These are phyloP conservation scores for Pantherophis vulpinus DNA, from an alignment of 2,797 vertebrate species.

Conservation along the genomic window DNA sequence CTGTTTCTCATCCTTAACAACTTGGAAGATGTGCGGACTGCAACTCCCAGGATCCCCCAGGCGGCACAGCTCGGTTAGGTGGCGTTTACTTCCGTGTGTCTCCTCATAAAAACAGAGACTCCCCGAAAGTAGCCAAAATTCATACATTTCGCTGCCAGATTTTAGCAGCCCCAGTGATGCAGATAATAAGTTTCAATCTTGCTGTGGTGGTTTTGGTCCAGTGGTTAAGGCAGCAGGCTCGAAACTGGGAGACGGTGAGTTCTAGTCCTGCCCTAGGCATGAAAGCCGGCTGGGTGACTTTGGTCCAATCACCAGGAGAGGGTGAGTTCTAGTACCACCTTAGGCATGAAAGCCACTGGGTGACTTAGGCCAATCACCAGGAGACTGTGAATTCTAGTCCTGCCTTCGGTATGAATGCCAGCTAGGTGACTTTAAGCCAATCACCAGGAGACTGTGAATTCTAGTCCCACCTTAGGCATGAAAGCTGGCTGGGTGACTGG, in stretches of 20 bases:
- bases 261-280: not conserved
- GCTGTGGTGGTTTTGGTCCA: not conserved
- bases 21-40: not conserved
- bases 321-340: too few relatives aligned
- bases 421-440: too few relatives aligned
- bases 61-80: not conserved
- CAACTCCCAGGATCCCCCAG: not conserved
- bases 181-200: not conserved
- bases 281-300: too few relatives aligned
- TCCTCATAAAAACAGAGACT: not conserved
- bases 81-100: not conserved
- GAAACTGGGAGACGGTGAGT: not conserved
- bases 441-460: too few relatives aligned
- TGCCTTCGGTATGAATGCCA: too few relatives aligned
- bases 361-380: too few relatives aligned
- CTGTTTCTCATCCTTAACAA: not conserved
- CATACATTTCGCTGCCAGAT: not conserved
- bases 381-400: not conserved
- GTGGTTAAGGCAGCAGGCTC: not conserved
- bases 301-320: too few relatives aligned
- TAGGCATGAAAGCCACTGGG: too few relatives aligned
- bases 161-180: not conserved
- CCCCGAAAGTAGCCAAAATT: not conserved
- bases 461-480: too few relatives aligned
- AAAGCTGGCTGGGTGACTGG: too few relatives aligned